Evolutionary conservation across 2,113 vertebrate genomes (phyloP), one percentile per base, ranked within the genome.

Genomic region (Nyctereutes procyonoides): DNA sequence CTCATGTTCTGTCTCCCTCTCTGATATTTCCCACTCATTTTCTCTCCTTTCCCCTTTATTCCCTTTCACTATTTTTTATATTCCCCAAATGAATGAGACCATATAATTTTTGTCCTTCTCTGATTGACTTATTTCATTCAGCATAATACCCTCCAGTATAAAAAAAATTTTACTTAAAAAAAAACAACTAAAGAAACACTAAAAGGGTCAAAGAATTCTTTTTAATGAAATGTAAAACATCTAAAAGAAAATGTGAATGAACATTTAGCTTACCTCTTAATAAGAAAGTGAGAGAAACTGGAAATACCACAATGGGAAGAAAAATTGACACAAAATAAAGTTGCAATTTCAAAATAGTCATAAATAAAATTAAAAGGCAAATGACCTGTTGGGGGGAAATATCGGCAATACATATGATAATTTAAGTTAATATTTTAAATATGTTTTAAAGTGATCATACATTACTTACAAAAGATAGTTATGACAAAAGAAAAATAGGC

Each of bases 361-460:
- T 30, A 88, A 87, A 69, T 87, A 22, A 92, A 79, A 86, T 86
- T 95, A 85, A 60, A 77, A 90, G 71, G 53, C 30, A 95, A 79
- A 69, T 79, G 51, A 69, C 63, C 88, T 80, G 55, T 62, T 58
- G 15, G 26, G 19, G 19, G 55, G 20, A 20, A 38, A 62, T 87
- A 32, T 28, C 28, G 71, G 19, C 11, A 91, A 60, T 71, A 26
- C 13, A 38, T 20, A 73, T 20, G 26, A 86, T 35, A 85, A 19
- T 19, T 30, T 55, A 26, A 60, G 62, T 71, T 80, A 71, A 62
- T 94, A 88, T 71, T 80, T 85, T 43, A 17, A 85, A 60, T 62
- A 73, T 16, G 60, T 88, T 55, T 84, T 58, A 30, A 84, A 76
- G 22, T 77, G 22, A 90, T 35, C 87, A 77, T 56, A 67, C 5